A percentile compares a stretch with the other conserved stretches of the same genome.
phyloP scores from a whole-genome alignment of 1,140 invertebrate species.

The Papilio machaon region DNA sequence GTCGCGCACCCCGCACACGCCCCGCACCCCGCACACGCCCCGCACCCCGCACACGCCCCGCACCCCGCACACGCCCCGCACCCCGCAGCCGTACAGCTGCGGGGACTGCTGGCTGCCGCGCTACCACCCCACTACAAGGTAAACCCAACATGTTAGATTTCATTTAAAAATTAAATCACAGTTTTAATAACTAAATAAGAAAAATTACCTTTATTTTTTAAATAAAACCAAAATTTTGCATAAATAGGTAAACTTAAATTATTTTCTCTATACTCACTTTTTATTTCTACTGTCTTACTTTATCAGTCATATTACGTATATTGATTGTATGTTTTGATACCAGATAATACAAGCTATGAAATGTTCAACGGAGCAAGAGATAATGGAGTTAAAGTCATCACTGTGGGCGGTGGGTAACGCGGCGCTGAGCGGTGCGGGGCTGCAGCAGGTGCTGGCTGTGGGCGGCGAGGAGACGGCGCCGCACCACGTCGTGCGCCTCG shows the following conservation, averaged over 20 bases:
- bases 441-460: slow-evolving; percentile 85
- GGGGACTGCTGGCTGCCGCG: slow-evolving; percentile 49
- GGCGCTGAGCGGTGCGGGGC: slow-evolving; percentile 88
- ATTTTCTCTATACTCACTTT: too few relatives aligned
- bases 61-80: slow-evolving; percentile 32
- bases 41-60: slow-evolving; percentile 78
- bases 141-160: neutral
- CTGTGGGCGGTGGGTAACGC: slow-evolving; percentile 95
- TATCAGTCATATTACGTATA: neutral
- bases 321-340: slow-evolving; percentile 6
- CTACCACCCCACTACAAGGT: slow-evolving; percentile 64
- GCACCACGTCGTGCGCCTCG: slow-evolving; percentile 88
- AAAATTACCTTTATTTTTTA: too few relatives aligned
- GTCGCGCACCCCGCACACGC: slow-evolving; percentile 78
- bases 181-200: too few relatives aligned
- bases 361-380: slow-evolving; percentile 85
- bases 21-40: slow-evolving; percentile 19
- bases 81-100: slow-evolving; percentile 33
- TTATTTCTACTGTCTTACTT: too few relatives aligned
- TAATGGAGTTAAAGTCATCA: slow-evolving; percentile 91
- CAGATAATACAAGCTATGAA: slow-evolving; percentile 78
- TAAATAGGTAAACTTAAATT: neutral
- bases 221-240: neutral
- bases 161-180: neutral
- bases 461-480: slow-evolving; percentile 83